Evolutionary conservation across 1,140 invertebrate genomes (phyloP), one percentile per base, ranked within the genome.

Genomic region (Watersipora subatra): DNA sequence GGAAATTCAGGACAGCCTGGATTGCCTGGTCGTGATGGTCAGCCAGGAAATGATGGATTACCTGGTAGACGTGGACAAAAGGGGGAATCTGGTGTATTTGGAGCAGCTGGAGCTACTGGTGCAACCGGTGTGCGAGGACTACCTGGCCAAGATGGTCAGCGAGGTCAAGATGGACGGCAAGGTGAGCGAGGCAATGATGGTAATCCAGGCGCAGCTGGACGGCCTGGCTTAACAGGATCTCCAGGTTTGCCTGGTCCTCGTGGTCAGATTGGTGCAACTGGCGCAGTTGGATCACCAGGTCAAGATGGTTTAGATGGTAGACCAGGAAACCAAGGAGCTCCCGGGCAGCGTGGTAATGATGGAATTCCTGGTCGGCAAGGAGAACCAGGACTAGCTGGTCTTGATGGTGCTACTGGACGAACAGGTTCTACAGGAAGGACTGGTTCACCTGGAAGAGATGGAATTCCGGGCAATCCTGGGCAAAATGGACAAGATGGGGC

Each of bases 361-460:
- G 68, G 68, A 22, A 17, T 26, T 20, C 28, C 56, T 19, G 68
- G 68, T 24, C 7, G 22, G 22, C 24, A 17, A 2, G 66, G 66
- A 59, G 58, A 24, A 12, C 22, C 7, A 24, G 58, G 58, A 59
- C 7, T 12, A 28, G 7, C 7, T 12, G 58, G 58, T 22, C 58
- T 12, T 12, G 58, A 7, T 28, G 58, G 58, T 25, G 22, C 7
- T 12, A 28, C 22, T 28, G 58, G 58, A 24, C 22, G 7, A 59
- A 28, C 58, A 12, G 58, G 58, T 25, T 28, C 58, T 28, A 59
- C 58, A 12, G 58, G 58, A 12, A 17, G 20, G 26, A 30, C 3
- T 17, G 69, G 69, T 1, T 2, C 20, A 19, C 64, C 20, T 26
- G 69, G 69, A 19, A 28, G 29, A 20, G 24, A 26, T 28, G 69